These are phyloP conservation scores for Clunio marinus DNA, from an alignment of 2,888 invertebrate genomes.

Conservation along the genomic window DNA sequence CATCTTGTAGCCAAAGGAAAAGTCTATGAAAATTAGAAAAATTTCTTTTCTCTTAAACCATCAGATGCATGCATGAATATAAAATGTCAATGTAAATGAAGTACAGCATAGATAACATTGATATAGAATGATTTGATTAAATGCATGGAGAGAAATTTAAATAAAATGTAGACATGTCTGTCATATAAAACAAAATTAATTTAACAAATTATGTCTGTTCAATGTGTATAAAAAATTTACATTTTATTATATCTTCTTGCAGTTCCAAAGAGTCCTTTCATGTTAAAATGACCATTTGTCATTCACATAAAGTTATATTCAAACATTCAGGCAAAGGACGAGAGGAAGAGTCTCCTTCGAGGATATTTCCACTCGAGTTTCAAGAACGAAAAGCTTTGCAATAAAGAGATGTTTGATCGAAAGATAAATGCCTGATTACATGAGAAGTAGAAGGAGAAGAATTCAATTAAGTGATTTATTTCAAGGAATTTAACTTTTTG, in stretches of 20 bases:
- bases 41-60: background rate
- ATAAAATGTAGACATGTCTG: background rate
- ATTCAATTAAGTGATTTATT: slow-evolving; percentile 39
- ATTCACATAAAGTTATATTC: no score
- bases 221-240: background rate
- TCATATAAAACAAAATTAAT: no score
- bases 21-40: slow-evolving; percentile 20
- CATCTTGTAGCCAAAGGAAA: slow-evolving; percentile 29
- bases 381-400: background rate
- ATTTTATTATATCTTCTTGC: no score
- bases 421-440: slow-evolving; percentile 7
- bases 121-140: no score
- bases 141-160: background rate
- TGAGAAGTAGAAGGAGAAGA: background rate
- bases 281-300: slow-evolving; percentile 25
- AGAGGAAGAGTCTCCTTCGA: no score
- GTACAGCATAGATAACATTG: no score
- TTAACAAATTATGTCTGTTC: no score
- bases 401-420: slow-evolving; percentile 4
- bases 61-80: background rate
- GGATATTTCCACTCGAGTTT: no score
- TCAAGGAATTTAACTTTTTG: slow-evolving; percentile 32
- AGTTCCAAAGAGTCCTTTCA: no score
- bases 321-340: background rate
- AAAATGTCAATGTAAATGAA: no score